phyloP scores from a whole-genome alignment of 2,113 vertebrate species.

The Callocephalon fimbriatum region DNA sequence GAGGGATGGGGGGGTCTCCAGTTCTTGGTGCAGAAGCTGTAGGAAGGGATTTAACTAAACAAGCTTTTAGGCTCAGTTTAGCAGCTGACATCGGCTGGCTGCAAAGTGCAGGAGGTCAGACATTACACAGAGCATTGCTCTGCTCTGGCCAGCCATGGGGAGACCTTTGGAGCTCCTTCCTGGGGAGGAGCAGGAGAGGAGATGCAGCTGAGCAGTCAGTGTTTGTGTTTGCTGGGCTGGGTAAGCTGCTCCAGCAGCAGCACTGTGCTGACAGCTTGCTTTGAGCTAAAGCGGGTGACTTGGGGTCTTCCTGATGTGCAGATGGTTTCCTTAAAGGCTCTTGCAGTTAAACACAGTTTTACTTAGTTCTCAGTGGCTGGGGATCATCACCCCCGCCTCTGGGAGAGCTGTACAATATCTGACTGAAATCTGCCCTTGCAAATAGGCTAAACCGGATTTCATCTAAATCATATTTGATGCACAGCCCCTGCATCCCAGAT shows the following conservation, averaged over 20 bases:
- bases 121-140: accelerated
- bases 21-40: background rate
- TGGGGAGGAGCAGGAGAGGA: background rate
- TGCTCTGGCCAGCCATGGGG: background rate
- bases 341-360: background rate
- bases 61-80: background rate
- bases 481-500: background rate
- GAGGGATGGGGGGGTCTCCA: background rate
- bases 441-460: background rate
- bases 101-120: background rate
- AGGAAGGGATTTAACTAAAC: background rate
- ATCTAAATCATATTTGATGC: background rate
- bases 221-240: background rate
- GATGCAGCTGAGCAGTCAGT: accelerated
- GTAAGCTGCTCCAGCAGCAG: background rate
- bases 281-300: background rate
- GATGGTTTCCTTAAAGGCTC: background rate
- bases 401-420: background rate
- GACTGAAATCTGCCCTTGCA: background rate
- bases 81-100: background rate
- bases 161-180: background rate
- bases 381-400: background rate
- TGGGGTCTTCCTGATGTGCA: background rate
- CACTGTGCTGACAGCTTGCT: background rate
- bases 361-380: background rate